Evolutionary conservation across 1,140 invertebrate genomes (phyloP).

Genomic region (Wasmannia auropunctata): DNA sequence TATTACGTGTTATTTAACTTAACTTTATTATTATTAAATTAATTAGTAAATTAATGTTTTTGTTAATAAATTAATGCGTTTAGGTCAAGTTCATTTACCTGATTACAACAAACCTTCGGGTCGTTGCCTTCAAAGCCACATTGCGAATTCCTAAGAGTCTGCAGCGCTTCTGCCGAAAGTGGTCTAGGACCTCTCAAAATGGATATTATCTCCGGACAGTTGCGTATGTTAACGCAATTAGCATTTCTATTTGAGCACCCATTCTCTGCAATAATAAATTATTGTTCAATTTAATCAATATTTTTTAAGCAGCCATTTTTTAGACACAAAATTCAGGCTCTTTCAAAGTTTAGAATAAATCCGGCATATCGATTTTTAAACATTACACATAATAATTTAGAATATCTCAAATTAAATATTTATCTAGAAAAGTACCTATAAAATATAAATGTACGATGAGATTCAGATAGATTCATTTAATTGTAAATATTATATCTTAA

Average conservation of each 20-base stretch:
- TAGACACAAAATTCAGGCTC: not conserved
- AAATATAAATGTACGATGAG: not conserved
- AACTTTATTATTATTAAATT: not conserved
- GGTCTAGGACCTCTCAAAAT: slow-evolving; percentile 81
- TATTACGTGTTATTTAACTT: not conserved
- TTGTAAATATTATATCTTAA: not conserved
- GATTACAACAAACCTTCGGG: slow-evolving; percentile 86
- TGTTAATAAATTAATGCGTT: not conserved
- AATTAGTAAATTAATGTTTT: not conserved
- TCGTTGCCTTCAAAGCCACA: slow-evolving; percentile 85
- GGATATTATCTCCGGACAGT: slow-evolving; percentile 73
- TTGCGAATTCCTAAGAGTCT: slow-evolving; percentile 81
- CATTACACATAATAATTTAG: not conserved
- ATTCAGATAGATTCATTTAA: not conserved
- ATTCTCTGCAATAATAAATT: slow-evolving; percentile 57
- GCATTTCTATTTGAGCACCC: slow-evolving; percentile 65
- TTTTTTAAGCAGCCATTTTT: not conserved
- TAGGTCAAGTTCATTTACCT: slow-evolving; percentile 55
- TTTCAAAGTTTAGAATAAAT: not conserved
- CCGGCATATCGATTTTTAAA: not conserved
- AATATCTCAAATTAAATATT: not conserved
- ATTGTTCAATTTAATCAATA: not conserved
- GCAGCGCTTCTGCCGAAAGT: slow-evolving; percentile 69
- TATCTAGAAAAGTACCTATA: not conserved
- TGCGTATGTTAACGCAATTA: slow-evolving; percentile 75